phyloP scores from a whole-genome alignment of 2,797 vertebrate species.

The Euphonia xanthogaster region DNA sequence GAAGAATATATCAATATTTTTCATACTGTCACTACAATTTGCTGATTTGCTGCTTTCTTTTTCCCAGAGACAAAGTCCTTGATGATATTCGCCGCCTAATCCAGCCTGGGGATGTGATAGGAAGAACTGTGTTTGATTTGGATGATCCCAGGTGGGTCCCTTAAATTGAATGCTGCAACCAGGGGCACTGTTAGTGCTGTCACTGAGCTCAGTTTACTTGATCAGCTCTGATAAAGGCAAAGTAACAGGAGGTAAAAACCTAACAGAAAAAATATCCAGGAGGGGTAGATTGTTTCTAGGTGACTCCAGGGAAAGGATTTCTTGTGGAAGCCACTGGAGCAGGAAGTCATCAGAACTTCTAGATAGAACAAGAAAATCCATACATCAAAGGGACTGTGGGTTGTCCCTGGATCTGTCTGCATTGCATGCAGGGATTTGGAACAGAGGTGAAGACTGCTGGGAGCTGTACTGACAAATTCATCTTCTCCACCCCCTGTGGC shows the following conservation, averaged over 20 bases:
- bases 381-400: background rate
- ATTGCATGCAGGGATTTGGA: background rate
- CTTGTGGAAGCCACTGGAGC: background rate
- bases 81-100: constrained; percentile 86
- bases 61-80: constrained; percentile 84
- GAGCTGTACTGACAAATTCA: background rate
- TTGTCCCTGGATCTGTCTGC: background rate
- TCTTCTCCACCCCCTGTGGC: background rate
- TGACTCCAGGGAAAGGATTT: background rate
- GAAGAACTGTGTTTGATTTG: constrained; percentile 86
- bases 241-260: background rate
- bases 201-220: background rate
- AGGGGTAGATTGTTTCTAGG: background rate
- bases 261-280: background rate
- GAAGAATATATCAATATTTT: background rate
- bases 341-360: background rate
- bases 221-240: background rate
- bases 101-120: constrained; percentile 79
- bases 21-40: background rate
- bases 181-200: background rate
- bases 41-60: background rate
- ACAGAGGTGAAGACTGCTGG: background rate
- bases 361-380: background rate
- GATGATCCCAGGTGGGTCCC: constrained; percentile 82
- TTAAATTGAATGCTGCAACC: background rate